Base-by-base conservation (phyloP, 2,113 vertebrate genomes). In the Percina caprodes region DNA sequence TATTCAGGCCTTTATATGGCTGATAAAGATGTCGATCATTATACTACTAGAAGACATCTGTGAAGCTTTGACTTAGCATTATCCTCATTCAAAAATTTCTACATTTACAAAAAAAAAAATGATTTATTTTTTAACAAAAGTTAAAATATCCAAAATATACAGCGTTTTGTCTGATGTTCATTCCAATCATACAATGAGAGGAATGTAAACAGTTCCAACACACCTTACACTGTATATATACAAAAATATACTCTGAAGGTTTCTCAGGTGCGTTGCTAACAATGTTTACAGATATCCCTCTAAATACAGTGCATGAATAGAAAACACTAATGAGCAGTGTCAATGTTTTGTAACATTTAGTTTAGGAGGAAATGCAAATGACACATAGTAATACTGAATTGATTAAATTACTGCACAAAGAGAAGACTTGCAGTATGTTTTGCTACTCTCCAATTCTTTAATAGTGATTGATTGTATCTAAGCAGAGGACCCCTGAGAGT, bases 61-160 rank as follows among this genome's bases (percentile, higher is more conserved):
- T 80, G 58, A 87, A 65, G 55, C 49, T 71, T 52, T 39, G 52
- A 63, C 49, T 51, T 18, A 48, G 65, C 6, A 76, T 71, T 33
- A 72, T 75, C 73, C 24, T 71, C 67, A 76, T 71, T 85, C 19
- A 74, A 66, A 82, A 24, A 46, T 68, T 70, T 87, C 85, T 75
- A 86, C 45, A 84, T 91, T 88, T 81, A 88, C 76, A 91, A 66
- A 18, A 59, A 70, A 65, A 5, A 51, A 45, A 35, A 74, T 19
- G 33, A 69, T 11, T 21, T 65, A 19, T 80, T 78, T 76, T 73
- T 80, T 89, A 80, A 85, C 85, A 88, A 87, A 82, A 66, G 35
- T 18, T 24, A 62, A 63, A 65, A 55, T 76, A 69, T 88, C 75
- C 61, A 79, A 77, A 89, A 89, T 88, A 79, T 84, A 85, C 85